Evolutionary conservation across 2,113 vertebrate species (phyloP).

Genomic region (Centropus bengalensis): DNA sequence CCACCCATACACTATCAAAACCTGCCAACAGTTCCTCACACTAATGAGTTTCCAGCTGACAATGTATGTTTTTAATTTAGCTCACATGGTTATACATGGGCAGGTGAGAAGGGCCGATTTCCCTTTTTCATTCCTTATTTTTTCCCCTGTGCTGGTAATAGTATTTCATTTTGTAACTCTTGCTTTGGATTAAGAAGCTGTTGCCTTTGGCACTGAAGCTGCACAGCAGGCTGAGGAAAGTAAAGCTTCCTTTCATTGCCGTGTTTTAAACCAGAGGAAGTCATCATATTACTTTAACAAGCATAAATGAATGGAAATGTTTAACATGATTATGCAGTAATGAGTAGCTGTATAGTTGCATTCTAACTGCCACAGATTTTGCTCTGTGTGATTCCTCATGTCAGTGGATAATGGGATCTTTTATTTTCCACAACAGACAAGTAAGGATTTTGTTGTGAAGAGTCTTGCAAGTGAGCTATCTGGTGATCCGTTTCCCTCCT

Average conservation of each 20-base stretch:
- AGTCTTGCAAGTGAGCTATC: neutral
- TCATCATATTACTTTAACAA: slow-evolving; percentile 66
- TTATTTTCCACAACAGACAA: neutral
- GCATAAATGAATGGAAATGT: slow-evolving; percentile 66
- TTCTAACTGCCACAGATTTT: neutral
- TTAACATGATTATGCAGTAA: slow-evolving; percentile 56
- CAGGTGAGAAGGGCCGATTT: slow-evolving; percentile 47
- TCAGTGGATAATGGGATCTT: neutral
- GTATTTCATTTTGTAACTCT: slow-evolving; percentile 58
- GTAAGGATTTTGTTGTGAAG: neutral
- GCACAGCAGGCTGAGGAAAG: slow-evolving; percentile 57
- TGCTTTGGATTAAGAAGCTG: slow-evolving; percentile 65
- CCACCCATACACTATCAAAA: neutral
- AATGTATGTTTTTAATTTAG: slow-evolving; percentile 59
- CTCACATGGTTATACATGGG: slow-evolving; percentile 35
- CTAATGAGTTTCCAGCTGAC: slow-evolving; percentile 54
- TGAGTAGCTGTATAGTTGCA: neutral
- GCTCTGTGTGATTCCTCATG: slow-evolving; percentile 10
- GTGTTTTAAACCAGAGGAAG: slow-evolving; percentile 58
- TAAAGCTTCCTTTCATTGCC: slow-evolving; percentile 58
- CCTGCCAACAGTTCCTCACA: neutral
- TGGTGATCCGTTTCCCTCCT: neutral
- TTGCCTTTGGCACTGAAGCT: slow-evolving; percentile 66
- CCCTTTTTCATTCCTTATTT: slow-evolving; percentile 23
- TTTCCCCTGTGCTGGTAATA: neutral